Evolutionary conservation across 2,888 invertebrate species (phyloP).

Genomic region (Pharmacophagus antenor): DNA sequence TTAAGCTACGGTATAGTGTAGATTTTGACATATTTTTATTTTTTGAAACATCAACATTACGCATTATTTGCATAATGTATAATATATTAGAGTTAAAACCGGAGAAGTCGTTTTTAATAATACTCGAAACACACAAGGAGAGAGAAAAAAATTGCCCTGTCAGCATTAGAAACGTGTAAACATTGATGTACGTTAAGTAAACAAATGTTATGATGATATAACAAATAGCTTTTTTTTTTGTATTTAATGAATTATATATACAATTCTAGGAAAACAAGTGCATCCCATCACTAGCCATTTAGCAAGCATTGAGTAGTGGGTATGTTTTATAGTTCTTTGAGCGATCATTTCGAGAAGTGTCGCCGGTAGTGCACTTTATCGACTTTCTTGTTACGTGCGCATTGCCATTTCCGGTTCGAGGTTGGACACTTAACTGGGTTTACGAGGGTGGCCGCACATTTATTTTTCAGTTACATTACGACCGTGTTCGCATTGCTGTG

Average conservation of each 20-base stretch:
- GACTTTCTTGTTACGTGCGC: conserved; percentile 21
- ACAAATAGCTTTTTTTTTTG: too few species aligned
- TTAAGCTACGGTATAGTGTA: too few species aligned
- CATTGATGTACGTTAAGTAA: too few species aligned
- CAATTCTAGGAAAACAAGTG: background rate
- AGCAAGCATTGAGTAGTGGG: conserved; percentile 7
- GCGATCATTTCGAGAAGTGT: conserved; percentile 17
- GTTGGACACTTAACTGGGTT: conserved; percentile 11
- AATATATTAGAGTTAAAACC: too few species aligned
- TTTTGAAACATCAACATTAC: too few species aligned
- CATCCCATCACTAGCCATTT: conserved; percentile 10
- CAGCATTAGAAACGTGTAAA: too few species aligned
- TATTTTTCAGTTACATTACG: background rate
- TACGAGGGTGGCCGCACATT: background rate
- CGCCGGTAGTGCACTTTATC: conserved; percentile 11
- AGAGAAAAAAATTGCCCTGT: too few species aligned
- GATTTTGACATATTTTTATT: too few species aligned
- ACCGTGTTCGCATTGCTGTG: background rate
- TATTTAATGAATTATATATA: background rate
- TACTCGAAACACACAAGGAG: too few species aligned
- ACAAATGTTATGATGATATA: too few species aligned
- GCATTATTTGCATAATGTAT: too few species aligned
- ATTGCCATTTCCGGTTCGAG: conserved; percentile 17
- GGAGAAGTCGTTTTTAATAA: too few species aligned
- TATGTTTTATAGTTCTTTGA: conserved; percentile 9